Evolutionary conservation across 2,888 invertebrate species (phyloP).

Genomic region (Drepana falcataria): DNA sequence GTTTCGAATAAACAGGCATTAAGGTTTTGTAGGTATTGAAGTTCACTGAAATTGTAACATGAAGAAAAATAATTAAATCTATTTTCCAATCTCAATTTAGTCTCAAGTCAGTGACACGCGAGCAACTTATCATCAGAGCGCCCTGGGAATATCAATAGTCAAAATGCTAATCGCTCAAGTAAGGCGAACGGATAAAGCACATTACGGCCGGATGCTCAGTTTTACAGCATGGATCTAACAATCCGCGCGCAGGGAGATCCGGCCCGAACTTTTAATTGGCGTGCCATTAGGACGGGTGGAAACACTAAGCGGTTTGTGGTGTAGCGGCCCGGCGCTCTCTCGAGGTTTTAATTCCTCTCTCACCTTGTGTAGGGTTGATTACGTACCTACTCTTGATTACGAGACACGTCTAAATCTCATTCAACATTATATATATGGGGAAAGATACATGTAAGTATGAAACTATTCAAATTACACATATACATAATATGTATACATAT

Average conservation of each 20-base stretch:
- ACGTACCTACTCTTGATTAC: slow-evolving; percentile 32
- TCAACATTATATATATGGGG: slow-evolving; percentile 1
- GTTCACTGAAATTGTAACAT: too few species aligned
- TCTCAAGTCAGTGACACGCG: background rate
- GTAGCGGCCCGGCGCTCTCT: slow-evolving; percentile 66
- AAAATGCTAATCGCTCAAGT: slow-evolving; percentile 59
- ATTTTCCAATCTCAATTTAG: too few species aligned
- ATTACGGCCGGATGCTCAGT: slow-evolving; percentile 63
- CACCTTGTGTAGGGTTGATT: slow-evolving; percentile 54
- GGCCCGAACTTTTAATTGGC: slow-evolving; percentile 77
- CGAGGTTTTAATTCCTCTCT: slow-evolving; percentile 66
- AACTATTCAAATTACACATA: too few species aligned
- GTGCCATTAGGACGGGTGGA: slow-evolving; percentile 75
- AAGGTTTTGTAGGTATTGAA: too few species aligned
- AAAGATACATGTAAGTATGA: too few species aligned
- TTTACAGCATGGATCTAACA: slow-evolving; percentile 68
- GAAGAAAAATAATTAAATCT: too few species aligned
- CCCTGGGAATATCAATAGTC: slow-evolving; percentile 33
- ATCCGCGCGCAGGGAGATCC: slow-evolving; percentile 61
- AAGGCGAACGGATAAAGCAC: slow-evolving; percentile 52
- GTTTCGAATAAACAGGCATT: too few species aligned
- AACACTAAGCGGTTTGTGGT: slow-evolving; percentile 78
- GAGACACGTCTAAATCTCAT: slow-evolving; percentile 17
- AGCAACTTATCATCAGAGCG: slow-evolving; percentile 8
- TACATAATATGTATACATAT: too few species aligned